phyloP scores from a whole-genome alignment of 2,797 vertebrate genomes.

The Varecia variegata region DNA sequence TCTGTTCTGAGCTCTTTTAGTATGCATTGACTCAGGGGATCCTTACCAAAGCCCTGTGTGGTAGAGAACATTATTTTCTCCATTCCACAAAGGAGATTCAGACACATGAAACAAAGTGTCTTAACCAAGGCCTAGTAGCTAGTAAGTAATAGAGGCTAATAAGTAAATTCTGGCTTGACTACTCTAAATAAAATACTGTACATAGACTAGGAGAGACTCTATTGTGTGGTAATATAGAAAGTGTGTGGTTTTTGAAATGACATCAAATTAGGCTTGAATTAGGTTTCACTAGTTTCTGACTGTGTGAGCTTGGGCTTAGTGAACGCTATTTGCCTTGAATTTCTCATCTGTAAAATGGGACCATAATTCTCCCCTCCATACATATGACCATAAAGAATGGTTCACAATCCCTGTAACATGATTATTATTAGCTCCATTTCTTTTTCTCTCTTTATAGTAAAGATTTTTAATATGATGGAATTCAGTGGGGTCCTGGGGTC shows the following conservation, averaged over 20 bases:
- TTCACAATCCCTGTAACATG: background rate
- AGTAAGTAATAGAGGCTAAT: background rate
- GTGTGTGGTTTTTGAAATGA: background rate
- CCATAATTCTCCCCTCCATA: background rate
- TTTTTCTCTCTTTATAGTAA: background rate
- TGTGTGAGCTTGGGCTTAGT: background rate
- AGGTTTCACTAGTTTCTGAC: background rate
- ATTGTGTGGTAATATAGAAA: background rate
- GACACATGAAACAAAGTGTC: background rate
- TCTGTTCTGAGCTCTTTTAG: background rate
- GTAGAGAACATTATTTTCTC: background rate
- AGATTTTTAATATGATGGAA: background rate
- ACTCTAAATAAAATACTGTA: background rate
- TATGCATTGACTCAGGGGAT: background rate
- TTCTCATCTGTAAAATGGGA: background rate
- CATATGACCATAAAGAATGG: background rate
- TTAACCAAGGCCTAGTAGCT: background rate
- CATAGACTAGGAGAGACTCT: background rate
- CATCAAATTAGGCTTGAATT: background rate
- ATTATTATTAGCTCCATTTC: background rate
- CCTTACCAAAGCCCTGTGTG: background rate
- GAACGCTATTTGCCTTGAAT: background rate
- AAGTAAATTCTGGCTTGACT: background rate
- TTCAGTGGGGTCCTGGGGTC: background rate
- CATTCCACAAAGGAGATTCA: background rate